Base-by-base conservation (phyloP, 2,797 vertebrate species). In the Ctenosaura bakeri region DNA sequence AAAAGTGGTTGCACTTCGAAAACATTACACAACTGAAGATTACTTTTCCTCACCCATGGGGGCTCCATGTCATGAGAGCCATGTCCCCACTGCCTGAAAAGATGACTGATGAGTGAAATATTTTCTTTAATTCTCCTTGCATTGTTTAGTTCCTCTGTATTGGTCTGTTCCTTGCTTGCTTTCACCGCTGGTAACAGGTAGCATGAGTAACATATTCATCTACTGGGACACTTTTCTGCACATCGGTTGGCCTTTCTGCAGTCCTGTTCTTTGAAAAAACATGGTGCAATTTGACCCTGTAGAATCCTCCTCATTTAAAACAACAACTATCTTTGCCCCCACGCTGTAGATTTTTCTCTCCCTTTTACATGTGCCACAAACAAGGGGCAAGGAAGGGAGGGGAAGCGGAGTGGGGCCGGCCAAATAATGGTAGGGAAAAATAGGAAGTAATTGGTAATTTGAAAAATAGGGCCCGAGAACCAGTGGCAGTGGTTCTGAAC, bases 401-500 rank as follows among this genome's bases (percentile, higher is more conserved):
- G 91, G 74, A 90, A 77, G 81, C 88, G 0, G 24, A 54, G 69
- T 38, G 50, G 13, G 54, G 42, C 88, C 38, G n/a, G 78, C 74
- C 92, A 66, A 52, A 35, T 73, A 69, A 73, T 56, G 24, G 32
- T 14, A 32, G 29, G 88, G 64, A 91, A 83, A 92, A 85, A 96
- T 77, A 95, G 90, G 92, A 88, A 94, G 74, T 76, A 93, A 74
- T 95, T 96, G 64, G 89, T 94, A 38, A 80, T 0, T n/a, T 93
- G 85, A 92, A 90, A 83, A 87, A 74, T 42, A 83, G 89, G 84
- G 69, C 94, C 69, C 79, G 90, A 93, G 87, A 94, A 93, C 79
- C 91, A 94, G 91, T 93, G 46, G 86, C 90, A 89, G 93, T 90
- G 0, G 88, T 94, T 87, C 95, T 94, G 91, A 94, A 95, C 90